These are phyloP conservation scores for Parotia lawesii DNA, from an alignment of 2,113 vertebrate species.

Conservation along the genomic window DNA sequence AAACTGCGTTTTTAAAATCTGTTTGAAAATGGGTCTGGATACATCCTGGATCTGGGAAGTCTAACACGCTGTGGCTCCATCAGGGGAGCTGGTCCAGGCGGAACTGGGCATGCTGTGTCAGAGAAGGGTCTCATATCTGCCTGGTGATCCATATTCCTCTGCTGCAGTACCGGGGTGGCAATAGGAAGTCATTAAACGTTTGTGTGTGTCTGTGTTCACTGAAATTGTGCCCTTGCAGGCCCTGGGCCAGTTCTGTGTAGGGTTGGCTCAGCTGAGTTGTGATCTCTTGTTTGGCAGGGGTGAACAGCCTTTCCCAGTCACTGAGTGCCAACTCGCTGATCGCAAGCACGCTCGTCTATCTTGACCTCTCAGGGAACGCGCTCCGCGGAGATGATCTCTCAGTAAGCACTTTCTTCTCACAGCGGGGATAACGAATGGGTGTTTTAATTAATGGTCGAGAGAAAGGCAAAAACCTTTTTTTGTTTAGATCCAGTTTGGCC, in stretches of 20 bases:
- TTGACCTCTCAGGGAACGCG: constrained; percentile 90
- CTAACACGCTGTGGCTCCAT: not conserved
- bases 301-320: constrained; percentile 89
- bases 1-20: not conserved
- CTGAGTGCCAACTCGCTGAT: constrained; percentile 83
- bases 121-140: not conserved
- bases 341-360: constrained; percentile 76
- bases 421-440: not conserved
- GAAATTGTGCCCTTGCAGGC: not conserved
- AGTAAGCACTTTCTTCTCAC: constrained; percentile 60
- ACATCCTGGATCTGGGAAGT: not conserved
- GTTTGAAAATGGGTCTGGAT: not conserved
- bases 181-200: not conserved
- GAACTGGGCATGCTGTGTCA: not conserved
- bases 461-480: not conserved
- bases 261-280: not conserved
- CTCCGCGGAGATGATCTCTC: constrained; percentile 89
- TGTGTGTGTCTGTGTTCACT: not conserved
- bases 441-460: not conserved
- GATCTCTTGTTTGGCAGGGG: constrained; percentile 72
- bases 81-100: not conserved
- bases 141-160: not conserved
- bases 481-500: not conserved
- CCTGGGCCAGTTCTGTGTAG: not conserved
- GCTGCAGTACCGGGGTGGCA: not conserved